Evolutionary conservation across 2,888 invertebrate genomes (phyloP).

Genomic region (Pachycephus smyrnensis): DNA sequence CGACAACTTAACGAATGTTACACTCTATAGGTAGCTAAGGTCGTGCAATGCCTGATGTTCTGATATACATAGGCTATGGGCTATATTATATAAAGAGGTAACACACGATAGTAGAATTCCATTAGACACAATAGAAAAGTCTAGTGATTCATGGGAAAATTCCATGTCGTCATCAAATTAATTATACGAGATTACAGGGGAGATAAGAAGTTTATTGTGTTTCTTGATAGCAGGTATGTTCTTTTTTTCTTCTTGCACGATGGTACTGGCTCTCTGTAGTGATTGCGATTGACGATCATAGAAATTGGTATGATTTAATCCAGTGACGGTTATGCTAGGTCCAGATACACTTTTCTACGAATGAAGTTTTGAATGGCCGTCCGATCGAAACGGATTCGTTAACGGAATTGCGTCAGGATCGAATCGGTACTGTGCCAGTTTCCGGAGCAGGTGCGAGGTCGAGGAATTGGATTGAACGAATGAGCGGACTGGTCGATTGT

Average conservation of each 20-base stretch:
- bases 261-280: neutral
- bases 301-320: neutral
- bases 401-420: neutral
- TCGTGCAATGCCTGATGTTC: neutral
- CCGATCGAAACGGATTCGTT: neutral
- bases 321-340: neutral
- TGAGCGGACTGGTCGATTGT: neutral
- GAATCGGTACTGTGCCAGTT: neutral
- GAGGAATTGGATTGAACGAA: neutral
- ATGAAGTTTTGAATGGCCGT: neutral
- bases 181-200: neutral
- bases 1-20: neutral
- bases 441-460: neutral
- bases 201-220: neutral
- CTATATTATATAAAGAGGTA: neutral
- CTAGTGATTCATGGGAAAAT: neutral
- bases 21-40: neutral
- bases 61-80: neutral
- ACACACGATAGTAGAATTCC: neutral
- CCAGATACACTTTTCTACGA: neutral
- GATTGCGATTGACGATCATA: neutral
- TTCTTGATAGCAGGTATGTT: neutral
- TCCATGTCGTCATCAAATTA: neutral
- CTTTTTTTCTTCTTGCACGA: neutral
- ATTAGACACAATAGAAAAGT: neutral